Evolutionary conservation across 2,888 invertebrate species (phyloP).

Genomic region (Melanchra persicariae): DNA sequence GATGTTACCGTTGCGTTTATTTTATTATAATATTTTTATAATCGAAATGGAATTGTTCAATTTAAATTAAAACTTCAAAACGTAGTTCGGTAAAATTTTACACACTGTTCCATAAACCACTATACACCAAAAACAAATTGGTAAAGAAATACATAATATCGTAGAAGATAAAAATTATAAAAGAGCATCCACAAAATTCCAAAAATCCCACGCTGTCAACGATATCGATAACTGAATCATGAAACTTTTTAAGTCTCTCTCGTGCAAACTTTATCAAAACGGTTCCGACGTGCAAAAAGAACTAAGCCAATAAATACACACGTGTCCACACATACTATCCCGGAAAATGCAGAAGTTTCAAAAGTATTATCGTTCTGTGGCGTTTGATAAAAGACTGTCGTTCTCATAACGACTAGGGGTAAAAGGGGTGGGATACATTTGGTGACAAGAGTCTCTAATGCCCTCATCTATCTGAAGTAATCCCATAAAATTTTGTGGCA

Average conservation of each 20-base stretch:
- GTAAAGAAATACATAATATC: neutral
- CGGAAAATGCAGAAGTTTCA: constrained; percentile 71
- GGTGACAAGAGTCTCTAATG: constrained; percentile 76
- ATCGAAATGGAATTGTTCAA: too few relatives aligned
- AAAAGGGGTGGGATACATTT: constrained; percentile 77
- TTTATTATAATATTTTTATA: too few relatives aligned
- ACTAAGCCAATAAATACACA: constrained; percentile 58
- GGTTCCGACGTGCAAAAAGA: constrained; percentile 27
- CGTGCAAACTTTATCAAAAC: constrained; percentile 44
- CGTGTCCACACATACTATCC: constrained; percentile 58
- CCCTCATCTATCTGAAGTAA: constrained; percentile 79
- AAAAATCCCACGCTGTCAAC: constrained; percentile 26
- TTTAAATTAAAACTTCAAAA: too few relatives aligned
- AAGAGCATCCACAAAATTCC: neutral
- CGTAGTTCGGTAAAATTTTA: too few relatives aligned
- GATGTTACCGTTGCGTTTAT: too few relatives aligned
- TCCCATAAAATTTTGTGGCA: constrained; percentile 77
- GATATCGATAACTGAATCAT: constrained; percentile 21
- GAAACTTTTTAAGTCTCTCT: constrained; percentile 27
- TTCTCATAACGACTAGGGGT: constrained; percentile 73
- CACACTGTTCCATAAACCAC: too few relatives aligned
- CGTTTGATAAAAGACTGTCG: constrained; percentile 77
- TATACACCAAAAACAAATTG: too few relatives aligned
- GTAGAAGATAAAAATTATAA: neutral
- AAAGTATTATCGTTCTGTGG: constrained; percentile 70